Evolutionary conservation across 2,888 invertebrate species (phyloP), one percentile per base, ranked within the genome.

Genomic region (Arenicola marina): DNA sequence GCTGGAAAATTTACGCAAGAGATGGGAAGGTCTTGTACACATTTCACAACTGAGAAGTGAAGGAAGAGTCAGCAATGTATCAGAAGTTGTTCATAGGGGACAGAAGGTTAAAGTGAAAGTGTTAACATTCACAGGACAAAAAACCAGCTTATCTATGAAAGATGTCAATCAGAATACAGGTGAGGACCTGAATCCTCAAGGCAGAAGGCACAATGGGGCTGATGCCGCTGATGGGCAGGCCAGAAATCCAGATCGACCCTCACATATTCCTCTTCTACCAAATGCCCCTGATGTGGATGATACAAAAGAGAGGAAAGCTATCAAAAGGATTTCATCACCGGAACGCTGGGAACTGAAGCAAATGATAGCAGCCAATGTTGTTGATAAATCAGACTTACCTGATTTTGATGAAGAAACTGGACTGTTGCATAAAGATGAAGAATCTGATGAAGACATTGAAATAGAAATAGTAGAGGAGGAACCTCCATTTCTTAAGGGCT

Each of bases 381-480:
- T 95, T 63, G 93, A 94, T 79, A 91, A 93, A 77, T 92, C 92
- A 72, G 97, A 98, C 80, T 83, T 97, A 66, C 98, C 98, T 0
- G 97, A 98, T 81, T 98, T 97, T 82, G 98, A 99, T 80, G 96
- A 95, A 64, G 98, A 98, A 80, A 93, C 93, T 11, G 98, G 97
- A 45, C 84, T 92, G 2, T 81, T 96, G 54, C 94, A 94, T 0
- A 93, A 94, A 81, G 85, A 84, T 61, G 84, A 80, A 32, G 48
- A 21, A 21, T 31, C 68, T 92, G 98, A 98, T 80, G 99, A 98
- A 60, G 99, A 99, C 78, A 90, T 95, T 59, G 95, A 96, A 86
- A 97, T 99, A 70, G 99, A 99, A 84, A 86, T 99, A 62, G 97
- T 97, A 0, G 99, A 99, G 84, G 99, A 99, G 60, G 98, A 99